Base-by-base conservation (phyloP, 2,888 invertebrate genomes). In the Callosobruchus maculatus region DNA sequence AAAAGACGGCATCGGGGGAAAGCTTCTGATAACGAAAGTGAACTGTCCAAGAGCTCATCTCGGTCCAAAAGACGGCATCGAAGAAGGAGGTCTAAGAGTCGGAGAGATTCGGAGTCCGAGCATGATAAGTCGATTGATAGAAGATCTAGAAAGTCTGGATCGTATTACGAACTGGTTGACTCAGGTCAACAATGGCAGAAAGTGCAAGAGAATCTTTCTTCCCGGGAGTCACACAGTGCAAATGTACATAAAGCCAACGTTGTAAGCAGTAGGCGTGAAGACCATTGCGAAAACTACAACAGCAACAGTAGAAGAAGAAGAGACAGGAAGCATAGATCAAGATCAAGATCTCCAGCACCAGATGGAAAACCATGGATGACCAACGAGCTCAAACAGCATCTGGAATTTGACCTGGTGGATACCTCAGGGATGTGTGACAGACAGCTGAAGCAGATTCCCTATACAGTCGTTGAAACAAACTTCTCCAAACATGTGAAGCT, bases 131-230 rank as follows among this genome's bases (percentile, higher is more conserved):
- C 76, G 7, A 78, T 80, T 20, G 77, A 78, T n/a, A 74, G 77
- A 72, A 77, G 78, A 20, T 77, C 76, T 68, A 74, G 77, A 71
- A 78, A 79, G 30, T 78, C 83, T 13, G 80, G 82, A 71, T 81
- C 79, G 71, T 87, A 88, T 77, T 89, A 91, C 74, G 95, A 95
- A 86, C 89, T 96, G 82, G 93, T 97, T 70, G 96, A 96, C 85
- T 96, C 96, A 7, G 95, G 94, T 81, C 92, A 93, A 72, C 96
- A 96, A 86, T 97, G 96, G 96, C 92, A 93, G 80, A 95, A 96
- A 88, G 94, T 95, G 70, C 93, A 96, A 22, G 85, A 91, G 92
- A 82, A 92, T 68, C 88, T 88, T 69, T 30, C 30, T 9, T 89
- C 74, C 4, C 74, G 78, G 22, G 79, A 80, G 20, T 73, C 83